Evolutionary conservation across 2,797 vertebrate species (phyloP), one percentile per base, ranked within the genome.

Genomic region (Phoxinus dragarum): DNA sequence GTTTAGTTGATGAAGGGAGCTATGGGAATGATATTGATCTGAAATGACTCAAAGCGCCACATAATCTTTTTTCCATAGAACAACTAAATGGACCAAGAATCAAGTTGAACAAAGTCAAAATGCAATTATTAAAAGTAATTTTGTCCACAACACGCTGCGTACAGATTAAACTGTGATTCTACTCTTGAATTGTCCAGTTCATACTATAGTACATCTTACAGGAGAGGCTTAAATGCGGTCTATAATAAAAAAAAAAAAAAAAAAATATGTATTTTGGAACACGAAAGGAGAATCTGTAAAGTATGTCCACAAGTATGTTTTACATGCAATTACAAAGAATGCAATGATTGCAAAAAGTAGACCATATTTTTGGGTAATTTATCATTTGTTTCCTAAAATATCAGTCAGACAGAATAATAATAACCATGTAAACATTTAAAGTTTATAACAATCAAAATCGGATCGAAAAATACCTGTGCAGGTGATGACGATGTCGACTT

Each of bases 401-500:
- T 38, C 8, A 21, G 34, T 21, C 66, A 21, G 38, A 38, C 34
- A 10, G 16, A 73, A 73, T 31, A 49, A 49, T 17, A 17, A 17
- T 7, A 14, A 66, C 61, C 6, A 17, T 3, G 27, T 17, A 49
- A 44, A 44, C 69, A 23, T 19, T 31, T 47, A 1, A 31, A 10
- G 19, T 31, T 31, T 17, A 49, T 44, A 10, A 77, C 19, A 40
- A 38, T 34, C 5, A 49, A 17, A 23, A 52, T 27, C 7, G 1
- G 78, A 74, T 38, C 67, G 8, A 21, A 11, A 81, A 76, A 52
- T 79, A 97, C 98, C 98, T 93, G 98, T 99, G 95, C 98, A 99
- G 91, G 98, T 99, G 94, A 99, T 99, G 92, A 99, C 97, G 11
- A 99, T 99, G 92, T 99, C 98, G 38, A 99, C 97, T 90, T 99